Evolutionary conservation across 2,888 invertebrate species (phyloP).

Genomic region (Eustalomyia histrio): DNA sequence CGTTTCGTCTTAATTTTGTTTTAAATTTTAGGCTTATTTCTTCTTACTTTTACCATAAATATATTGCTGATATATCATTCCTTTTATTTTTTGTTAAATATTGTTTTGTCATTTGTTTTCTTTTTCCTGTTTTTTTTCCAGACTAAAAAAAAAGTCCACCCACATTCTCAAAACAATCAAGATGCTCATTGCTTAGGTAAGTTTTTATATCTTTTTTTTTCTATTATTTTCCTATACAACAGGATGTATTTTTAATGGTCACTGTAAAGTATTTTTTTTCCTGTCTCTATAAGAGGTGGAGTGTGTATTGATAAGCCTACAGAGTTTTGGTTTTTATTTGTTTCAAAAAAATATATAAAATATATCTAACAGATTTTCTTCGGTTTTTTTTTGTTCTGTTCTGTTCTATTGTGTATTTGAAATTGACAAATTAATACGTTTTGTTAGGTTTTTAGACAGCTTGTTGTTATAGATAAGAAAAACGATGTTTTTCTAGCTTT

Average conservation of each 20-base stretch:
- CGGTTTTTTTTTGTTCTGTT: constrained; percentile 20
- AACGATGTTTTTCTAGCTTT: not conserved
- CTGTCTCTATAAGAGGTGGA: constrained; percentile 26
- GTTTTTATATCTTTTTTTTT: constrained; percentile 26
- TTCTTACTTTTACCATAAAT: too few relatives aligned
- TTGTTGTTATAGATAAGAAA: not conserved
- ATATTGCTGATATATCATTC: constrained; percentile 34
- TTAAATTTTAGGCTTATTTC: not conserved
- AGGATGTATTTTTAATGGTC: constrained; percentile 47
- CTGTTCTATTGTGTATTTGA: constrained; percentile 53
- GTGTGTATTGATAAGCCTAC: constrained; percentile 43
- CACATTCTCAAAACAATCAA: constrained; percentile 36
- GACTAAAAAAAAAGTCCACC: constrained; percentile 34
- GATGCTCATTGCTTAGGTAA: constrained; percentile 57
- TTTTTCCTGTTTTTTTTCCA: constrained; percentile 26
- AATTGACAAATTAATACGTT: constrained; percentile 64
- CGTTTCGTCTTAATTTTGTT: not conserved
- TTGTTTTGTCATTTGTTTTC: constrained; percentile 34
- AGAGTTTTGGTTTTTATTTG: constrained; percentile 14
- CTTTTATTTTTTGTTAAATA: constrained; percentile 2
- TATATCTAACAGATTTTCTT: constrained; percentile 46
- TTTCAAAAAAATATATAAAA: constrained; percentile 13
- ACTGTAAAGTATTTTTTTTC: constrained; percentile 29
- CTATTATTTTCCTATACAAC: not conserved
- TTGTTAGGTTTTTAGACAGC: constrained; percentile 53